Conservation (phyloP, 2,888 invertebrate genomes). For the Colostygia pectinataria region DNA sequence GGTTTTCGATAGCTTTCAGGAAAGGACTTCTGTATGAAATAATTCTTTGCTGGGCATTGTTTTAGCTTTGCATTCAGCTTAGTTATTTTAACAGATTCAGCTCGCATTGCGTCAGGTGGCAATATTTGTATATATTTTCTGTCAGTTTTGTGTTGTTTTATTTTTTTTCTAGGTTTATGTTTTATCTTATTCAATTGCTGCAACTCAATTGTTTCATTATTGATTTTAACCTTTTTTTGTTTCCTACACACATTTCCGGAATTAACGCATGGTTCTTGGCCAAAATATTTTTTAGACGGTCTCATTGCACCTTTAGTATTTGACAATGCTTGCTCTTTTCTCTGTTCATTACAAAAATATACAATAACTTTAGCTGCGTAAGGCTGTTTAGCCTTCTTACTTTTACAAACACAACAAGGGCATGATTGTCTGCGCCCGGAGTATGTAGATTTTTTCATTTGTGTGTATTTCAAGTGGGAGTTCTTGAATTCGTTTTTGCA, state of each 20-base stretch:
- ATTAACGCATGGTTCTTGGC: background rate
- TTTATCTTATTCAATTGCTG: background rate
- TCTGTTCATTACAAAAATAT: background rate
- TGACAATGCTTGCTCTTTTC: background rate
- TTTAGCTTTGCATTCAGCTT: constrained; percentile 36
- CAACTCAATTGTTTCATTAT: no score
- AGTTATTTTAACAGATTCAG: constrained; percentile 38
- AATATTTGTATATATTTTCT: background rate
- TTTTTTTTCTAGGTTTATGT: background rate
- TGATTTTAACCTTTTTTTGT: background rate
- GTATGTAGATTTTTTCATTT: no score
- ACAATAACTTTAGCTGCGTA: background rate
- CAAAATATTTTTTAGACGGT: constrained; percentile 2
- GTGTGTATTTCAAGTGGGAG: background rate
- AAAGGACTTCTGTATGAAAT: constrained; percentile 34
- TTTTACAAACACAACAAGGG: constrained; percentile 1
- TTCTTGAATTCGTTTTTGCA: constrained; percentile 2
- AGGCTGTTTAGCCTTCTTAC: background rate
- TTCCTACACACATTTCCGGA: background rate
- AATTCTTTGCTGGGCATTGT: constrained; percentile 34
- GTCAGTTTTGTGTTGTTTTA: background rate
- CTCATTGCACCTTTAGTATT: background rate
- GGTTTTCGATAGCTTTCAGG: constrained; percentile 26
- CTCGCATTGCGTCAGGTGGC: constrained; percentile 18
- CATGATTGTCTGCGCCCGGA: background rate